These are phyloP conservation scores for Prosapia bicincta DNA, from an alignment of 2,888 invertebrate genomes.

Conservation along the genomic window DNA sequence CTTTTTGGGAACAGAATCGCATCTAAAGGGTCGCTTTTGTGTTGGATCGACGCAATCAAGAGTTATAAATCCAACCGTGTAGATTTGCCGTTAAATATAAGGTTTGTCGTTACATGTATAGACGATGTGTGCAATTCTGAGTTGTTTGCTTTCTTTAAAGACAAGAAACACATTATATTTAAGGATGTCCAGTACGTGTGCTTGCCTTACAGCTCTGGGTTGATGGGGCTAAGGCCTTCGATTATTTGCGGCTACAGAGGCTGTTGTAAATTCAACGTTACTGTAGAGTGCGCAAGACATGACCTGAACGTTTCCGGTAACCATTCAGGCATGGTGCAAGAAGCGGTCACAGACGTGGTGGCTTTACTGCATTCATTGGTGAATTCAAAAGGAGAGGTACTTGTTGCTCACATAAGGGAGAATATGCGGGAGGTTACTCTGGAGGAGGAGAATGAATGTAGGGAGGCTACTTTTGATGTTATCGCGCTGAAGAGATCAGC, in stretches of 20 bases:
- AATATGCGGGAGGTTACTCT: slow-evolving; percentile 54
- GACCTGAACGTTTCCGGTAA: slow-evolving; percentile 13
- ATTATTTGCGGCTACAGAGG: slow-evolving; percentile 14
- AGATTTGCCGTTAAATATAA: slow-evolving; percentile 8
- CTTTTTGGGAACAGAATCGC: slow-evolving; percentile 17
- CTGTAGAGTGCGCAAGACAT: slow-evolving; percentile 9
- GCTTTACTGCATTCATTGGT: slow-evolving; percentile 78
- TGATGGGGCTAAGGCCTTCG: not conserved
- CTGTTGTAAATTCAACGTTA: slow-evolving; percentile 16
- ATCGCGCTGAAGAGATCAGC: slow-evolving; percentile 41
- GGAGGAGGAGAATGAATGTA: slow-evolving; percentile 48
- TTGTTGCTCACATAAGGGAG: slow-evolving; percentile 76
- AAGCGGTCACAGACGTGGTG: slow-evolving; percentile 87
- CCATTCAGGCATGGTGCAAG: slow-evolving; percentile 43
- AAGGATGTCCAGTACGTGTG: slow-evolving; percentile 6
- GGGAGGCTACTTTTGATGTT: slow-evolving; percentile 54
- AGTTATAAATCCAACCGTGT: slow-evolving; percentile 7
- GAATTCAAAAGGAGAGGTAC: slow-evolving; percentile 80
- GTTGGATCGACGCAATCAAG: slow-evolving; percentile 11
- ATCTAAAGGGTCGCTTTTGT: slow-evolving; percentile 18
- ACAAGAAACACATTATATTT: slow-evolving; percentile 9
- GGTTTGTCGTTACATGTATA: slow-evolving; percentile 12
- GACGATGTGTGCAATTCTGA: slow-evolving; percentile 6
- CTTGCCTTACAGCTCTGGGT: slow-evolving; percentile 1
- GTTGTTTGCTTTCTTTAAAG: slow-evolving; percentile 3